Conservation (phyloP, 2,113 vertebrate species). For the Tetrax tetrax region DNA sequence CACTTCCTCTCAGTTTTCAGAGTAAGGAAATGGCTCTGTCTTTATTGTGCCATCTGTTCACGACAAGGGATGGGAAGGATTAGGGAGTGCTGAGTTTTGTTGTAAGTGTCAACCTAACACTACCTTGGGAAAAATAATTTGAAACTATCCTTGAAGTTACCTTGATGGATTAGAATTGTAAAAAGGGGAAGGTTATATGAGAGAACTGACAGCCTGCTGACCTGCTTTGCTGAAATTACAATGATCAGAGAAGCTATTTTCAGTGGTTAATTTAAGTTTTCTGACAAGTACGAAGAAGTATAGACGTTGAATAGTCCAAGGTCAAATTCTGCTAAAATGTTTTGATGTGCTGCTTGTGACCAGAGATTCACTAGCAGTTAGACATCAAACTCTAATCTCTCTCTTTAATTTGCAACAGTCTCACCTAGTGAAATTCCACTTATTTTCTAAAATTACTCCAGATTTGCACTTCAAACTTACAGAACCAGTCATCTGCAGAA, state of each 20-base stretch:
- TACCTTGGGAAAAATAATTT: conserved; percentile 33
- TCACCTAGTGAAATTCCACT: neutral
- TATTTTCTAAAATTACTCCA: neutral
- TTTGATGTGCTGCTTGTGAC: neutral
- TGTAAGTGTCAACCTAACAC: neutral
- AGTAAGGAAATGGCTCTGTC: neutral
- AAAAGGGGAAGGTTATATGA: neutral
- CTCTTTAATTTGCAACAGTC: neutral
- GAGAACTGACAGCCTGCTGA: conserved; percentile 29
- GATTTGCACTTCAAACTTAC: neutral
- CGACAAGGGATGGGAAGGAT: neutral
- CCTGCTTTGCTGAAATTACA: conserved; percentile 43
- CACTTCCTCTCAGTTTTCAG: neutral
- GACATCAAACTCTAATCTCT: neutral
- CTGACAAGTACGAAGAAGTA: neutral
- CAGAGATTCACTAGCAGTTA: neutral
- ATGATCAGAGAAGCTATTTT: conserved; percentile 37
- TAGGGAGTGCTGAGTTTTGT: neutral
- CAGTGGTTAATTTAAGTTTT: conserved; percentile 40
- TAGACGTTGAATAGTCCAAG: neutral
- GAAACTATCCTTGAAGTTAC: conserved; percentile 35
- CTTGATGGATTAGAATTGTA: conserved; percentile 27
- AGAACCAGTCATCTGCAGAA: neutral
- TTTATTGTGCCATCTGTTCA: conserved; percentile 44
- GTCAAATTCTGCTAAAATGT: neutral